A percentile compares a stretch with the other conserved stretches of the same genome.
phyloP scores from a whole-genome alignment of 2,888 invertebrate species.

The Philereme vetulata region DNA sequence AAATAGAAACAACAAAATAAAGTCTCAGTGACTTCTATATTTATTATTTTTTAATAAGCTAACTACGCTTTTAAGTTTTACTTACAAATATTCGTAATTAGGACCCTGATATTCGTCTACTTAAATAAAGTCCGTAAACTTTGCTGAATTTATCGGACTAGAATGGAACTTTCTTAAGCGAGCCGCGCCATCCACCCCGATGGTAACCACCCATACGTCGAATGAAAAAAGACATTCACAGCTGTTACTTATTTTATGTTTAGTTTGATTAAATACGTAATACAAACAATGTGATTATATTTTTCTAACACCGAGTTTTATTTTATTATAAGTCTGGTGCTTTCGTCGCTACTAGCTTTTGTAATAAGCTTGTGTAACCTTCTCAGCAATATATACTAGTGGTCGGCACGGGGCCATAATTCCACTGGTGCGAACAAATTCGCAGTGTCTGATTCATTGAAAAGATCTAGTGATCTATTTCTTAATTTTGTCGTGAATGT shows the following conservation, averaged over 20 bases:
- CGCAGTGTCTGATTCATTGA: slow-evolving; percentile 6
- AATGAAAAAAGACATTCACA: slow-evolving; percentile 21
- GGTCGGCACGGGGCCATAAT: slow-evolving; percentile 2
- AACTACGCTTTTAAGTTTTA: slow-evolving; percentile 55
- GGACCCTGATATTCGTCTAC: slow-evolving; percentile 73
- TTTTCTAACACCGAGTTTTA: not conserved
- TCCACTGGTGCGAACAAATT: not conserved
- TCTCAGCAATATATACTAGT: slow-evolving; percentile 9
- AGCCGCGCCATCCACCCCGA: slow-evolving; percentile 22
- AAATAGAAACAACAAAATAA: slow-evolving; percentile 4
- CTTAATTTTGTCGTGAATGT: slow-evolving; percentile 7
- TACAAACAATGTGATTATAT: not conserved
- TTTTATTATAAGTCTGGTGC: not conserved
- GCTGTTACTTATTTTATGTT: not conserved
- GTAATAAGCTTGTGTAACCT: slow-evolving; percentile 5
- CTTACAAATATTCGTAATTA: slow-evolving; percentile 61
- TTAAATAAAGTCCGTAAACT: slow-evolving; percentile 46
- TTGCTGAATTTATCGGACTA: slow-evolving; percentile 22
- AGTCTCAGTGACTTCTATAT: slow-evolving; percentile 15
- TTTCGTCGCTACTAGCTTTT: slow-evolving; percentile 12
- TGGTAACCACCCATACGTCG: slow-evolving; percentile 18
- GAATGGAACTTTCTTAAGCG: slow-evolving; percentile 13
- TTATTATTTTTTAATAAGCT: slow-evolving; percentile 41
- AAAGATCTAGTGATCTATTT: slow-evolving; percentile 10
- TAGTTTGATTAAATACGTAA: not conserved